These are phyloP conservation scores for Alectura lathami DNA, from an alignment of 2,113 vertebrate genomes.

Conservation along the genomic window DNA sequence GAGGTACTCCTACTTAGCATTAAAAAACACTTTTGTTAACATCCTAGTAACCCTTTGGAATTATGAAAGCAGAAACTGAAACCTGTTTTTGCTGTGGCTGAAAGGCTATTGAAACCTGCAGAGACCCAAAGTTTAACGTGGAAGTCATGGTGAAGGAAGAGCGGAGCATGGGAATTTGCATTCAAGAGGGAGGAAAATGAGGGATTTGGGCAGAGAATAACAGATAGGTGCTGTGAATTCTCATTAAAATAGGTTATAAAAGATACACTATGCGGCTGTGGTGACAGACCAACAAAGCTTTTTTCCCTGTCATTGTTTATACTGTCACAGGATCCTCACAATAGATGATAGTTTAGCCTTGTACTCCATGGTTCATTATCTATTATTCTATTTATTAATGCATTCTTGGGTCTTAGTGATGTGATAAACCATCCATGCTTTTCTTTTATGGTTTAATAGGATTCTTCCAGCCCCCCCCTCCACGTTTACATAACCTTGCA, in stretches of 20 bases:
- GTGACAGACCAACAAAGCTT: constrained; percentile 68
- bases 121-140: neutral
- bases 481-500: constrained; percentile 63
- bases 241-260: constrained; percentile 55
- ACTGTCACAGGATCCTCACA: constrained; percentile 57
- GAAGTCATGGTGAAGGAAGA: constrained; percentile 64
- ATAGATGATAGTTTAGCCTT: constrained; percentile 62
- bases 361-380: constrained; percentile 61
- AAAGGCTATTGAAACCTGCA: constrained; percentile 2
- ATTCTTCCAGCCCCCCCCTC: constrained; percentile 31
- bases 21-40: neutral
- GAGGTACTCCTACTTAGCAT: neutral
- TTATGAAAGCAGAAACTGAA: neutral
- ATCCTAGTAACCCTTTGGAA: neutral
- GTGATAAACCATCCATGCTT: constrained; percentile 65
- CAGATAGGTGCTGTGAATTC: constrained; percentile 56
- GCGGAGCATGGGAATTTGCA: constrained; percentile 53
- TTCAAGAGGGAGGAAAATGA: constrained; percentile 36
- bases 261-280: constrained; percentile 52
- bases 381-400: constrained; percentile 72
- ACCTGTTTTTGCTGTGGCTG: neutral
- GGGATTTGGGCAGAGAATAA: constrained; percentile 50
- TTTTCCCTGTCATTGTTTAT: constrained; percentile 59
- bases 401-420: constrained; percentile 68
- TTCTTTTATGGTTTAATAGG: constrained; percentile 64